Percentiles rank a stretch among this genome's conserved stretches.
Evolutionary conservation across 2,888 invertebrate genomes (phyloP).

Genomic region (Ctenicera cuprea): DNA sequence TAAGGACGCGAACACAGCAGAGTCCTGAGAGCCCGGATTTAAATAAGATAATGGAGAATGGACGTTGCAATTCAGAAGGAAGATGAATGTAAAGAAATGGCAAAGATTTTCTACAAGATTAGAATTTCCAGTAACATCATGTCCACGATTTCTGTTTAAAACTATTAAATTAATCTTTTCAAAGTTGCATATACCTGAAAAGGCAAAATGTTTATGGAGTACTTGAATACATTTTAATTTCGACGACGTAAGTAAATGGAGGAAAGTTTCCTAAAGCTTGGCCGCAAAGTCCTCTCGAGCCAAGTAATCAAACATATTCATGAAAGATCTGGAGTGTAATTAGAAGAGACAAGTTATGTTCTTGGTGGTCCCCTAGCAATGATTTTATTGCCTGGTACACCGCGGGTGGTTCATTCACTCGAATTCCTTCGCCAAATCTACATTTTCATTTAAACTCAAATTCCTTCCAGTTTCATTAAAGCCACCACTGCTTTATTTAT

Average conservation of each 20-base stretch:
- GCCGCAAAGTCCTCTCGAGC: slow-evolving; percentile 38
- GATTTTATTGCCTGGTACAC: slow-evolving; percentile 63
- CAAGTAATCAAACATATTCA: slow-evolving; percentile 53
- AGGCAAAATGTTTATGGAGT: slow-evolving; percentile 24
- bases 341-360: slow-evolving; percentile 54
- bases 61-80: slow-evolving; percentile 15
- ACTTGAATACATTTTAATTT: slow-evolving; percentile 38
- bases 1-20: slow-evolving; percentile 33
- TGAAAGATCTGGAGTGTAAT: slow-evolving; percentile 52
- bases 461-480: slow-evolving; percentile 63
- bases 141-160: not conserved
- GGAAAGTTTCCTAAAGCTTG: slow-evolving; percentile 33
- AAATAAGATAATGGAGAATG: slow-evolving; percentile 50
- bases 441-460: slow-evolving; percentile 68
- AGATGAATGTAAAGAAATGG: slow-evolving; percentile 39
- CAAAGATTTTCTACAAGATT: slow-evolving; percentile 10
- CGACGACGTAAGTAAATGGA: slow-evolving; percentile 15
- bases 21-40: slow-evolving; percentile 38
- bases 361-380: slow-evolving; percentile 59
- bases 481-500: slow-evolving; percentile 57
- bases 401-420: slow-evolving; percentile 63
- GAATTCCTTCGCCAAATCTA: slow-evolving; percentile 66
- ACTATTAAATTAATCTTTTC: slow-evolving; percentile 39
- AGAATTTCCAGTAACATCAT: slow-evolving; percentile 2
- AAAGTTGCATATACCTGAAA: slow-evolving; percentile 25